Evolutionary conservation across 1,140 invertebrate genomes (phyloP), one percentile per base, ranked within the genome.

Genomic region (Calosoma granatense): DNA sequence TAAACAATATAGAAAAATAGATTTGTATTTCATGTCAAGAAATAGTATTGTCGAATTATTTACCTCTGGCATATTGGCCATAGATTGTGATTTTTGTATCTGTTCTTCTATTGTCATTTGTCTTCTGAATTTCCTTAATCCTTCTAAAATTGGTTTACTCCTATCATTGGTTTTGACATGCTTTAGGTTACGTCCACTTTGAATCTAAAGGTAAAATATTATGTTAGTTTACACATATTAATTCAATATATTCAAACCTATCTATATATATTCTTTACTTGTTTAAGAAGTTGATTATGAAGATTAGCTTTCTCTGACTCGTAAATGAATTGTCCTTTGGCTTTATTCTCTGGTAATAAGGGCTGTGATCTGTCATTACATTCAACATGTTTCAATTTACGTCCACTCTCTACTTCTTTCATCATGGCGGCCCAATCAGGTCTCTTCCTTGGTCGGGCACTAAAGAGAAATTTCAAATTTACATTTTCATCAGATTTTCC

Each of bases 61-160:
- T 36, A 36, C 26, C 26, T 36, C 26, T 51, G 67, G 60, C 15
- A 82, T 63, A 64, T 80, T 80, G 2, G 81, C 75, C 67, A 85
- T 83, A 1, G 83, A 86, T 67, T 81, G 79, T 0, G 86, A 88
- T 66, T 90, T 89, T 58, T 88, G 85, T 23, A 90, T 81, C 72
- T 91, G 86, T 69, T 92, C 90, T 65, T 92, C 89, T 60, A 92
- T 88, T 1, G 90, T 93, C 78, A 90, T 80, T 71, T 93, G 90
- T 61, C 88, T 79, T 55, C 90, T 79, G 68, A 94, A 91, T 72
- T 92, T 92, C 41, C 88, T 80, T 51, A 94, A 73, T 17, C 91
- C 91, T 71, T 86, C 83, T 51, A 94, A 71, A 55, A 87, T 80
- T 1, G 90, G 90, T 72, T 81, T 91, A 65, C 89, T 92, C 62